Conservation (phyloP, 2,113 vertebrate species). For the Meleagris gallopavo region DNA sequence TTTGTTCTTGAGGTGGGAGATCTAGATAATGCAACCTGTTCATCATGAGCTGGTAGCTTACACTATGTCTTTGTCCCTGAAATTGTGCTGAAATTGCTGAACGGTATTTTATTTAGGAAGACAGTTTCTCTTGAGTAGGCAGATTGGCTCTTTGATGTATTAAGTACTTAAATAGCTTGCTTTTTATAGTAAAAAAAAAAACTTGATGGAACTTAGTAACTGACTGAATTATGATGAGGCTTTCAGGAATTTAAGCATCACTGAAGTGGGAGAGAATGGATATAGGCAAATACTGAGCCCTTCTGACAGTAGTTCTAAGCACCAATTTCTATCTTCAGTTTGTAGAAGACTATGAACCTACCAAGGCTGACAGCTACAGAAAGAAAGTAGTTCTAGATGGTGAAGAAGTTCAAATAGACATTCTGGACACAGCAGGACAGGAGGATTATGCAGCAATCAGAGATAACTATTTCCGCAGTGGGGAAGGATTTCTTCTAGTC, state of each 20-base stretch:
- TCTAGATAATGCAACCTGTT: not conserved
- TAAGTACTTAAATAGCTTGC: not conserved
- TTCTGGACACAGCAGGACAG: constrained; percentile 89
- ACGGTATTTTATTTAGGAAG: not conserved
- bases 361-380: constrained; percentile 98
- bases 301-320: constrained; percentile 6
- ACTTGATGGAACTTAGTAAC: not conserved
- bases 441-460: constrained; percentile 98
- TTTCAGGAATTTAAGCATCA: not conserved
- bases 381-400: constrained; percentile 98
- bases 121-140: not conserved
- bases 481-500: constrained; percentile 95
- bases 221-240: not conserved
- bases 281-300: not conserved
- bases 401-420: constrained; percentile 97
- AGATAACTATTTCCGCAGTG: constrained; percentile 98
- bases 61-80: not conserved
- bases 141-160: not conserved
- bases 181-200: not conserved
- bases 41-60: not conserved
- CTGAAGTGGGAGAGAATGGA: not conserved
- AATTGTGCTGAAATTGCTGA: not conserved
- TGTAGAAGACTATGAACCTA: constrained; percentile 98
- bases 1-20: not conserved
- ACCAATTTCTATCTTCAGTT: constrained; percentile 80